Base-by-base conservation (phyloP, 1,140 invertebrate species). In the Mamestra configurata region DNA sequence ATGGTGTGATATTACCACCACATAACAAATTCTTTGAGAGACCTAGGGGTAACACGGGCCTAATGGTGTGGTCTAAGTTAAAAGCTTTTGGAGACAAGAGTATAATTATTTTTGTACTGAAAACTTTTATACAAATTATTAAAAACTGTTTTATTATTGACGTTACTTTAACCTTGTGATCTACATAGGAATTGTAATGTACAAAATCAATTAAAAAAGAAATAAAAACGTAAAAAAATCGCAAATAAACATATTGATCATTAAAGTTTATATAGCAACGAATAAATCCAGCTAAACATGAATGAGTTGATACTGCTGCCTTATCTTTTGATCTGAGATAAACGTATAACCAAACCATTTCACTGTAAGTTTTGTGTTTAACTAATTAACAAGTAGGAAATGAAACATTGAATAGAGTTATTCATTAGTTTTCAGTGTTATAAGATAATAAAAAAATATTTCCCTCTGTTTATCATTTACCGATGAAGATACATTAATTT, bases 11-110 rank as follows among this genome's bases (percentile, higher is more conserved):
- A 57, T 20, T 27, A 27, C 22, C 18, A 61, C 73, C 43, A 76
- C 43, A 76, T 61, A 61, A 64, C 73, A 31, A 31, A 75, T 75
- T 75, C 55, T 49, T 49, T 40, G 37, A 76, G 49, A 57, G 57
- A 43, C 31, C 55, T 75, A 20, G 10, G 35, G 35, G 57, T 76
- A 24, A 76, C 22, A 64, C 15, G 57, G 57, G 24, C 24, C 40
- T 24, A 35, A 35, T 0, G 10, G 6, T 75, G 15, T 43, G 72
- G 53, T 31, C 27, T 18, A 76, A 76, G 73, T 64, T 64, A 51
- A 15, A 24, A 43, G 13, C 27, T 51, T 31, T 51, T 31, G 8
- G 20, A 43, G 27, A 31, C 2, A n/a, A n/a, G n/a, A n/a, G n/a
- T n/a, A n/a, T n/a, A n/a, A n/a, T n/a, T n/a, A n/a, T n/a, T n/a